Percentiles rank a stretch among this genome's conserved stretches.
phyloP scores from a whole-genome alignment of 1,140 invertebrate genomes.

The Ceratoteleas bidentatus region DNA sequence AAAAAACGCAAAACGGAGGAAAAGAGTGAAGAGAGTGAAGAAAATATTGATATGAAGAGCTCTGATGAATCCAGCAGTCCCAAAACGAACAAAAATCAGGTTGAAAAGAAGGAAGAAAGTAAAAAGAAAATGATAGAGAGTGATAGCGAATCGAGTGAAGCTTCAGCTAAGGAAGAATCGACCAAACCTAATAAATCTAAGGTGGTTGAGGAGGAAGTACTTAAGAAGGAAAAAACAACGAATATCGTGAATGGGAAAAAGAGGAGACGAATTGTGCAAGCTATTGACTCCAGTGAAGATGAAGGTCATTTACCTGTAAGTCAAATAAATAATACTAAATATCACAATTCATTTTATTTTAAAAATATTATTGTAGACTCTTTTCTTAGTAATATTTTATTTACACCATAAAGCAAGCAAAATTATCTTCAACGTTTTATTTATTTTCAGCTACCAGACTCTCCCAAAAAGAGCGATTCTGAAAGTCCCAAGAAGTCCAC shows the following conservation, averaged over 20 bases:
- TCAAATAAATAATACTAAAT: constrained; percentile 20
- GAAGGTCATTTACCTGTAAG: constrained; percentile 69
- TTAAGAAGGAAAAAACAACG: background rate
- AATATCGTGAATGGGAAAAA: constrained; percentile 11
- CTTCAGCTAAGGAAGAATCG: background rate
- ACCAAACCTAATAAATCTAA: background rate
- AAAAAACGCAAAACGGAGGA: constrained; percentile 27
- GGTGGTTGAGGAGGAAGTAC: background rate
- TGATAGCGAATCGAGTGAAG: background rate
- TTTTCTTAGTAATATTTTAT: too few relatives aligned
- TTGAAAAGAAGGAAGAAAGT: background rate
- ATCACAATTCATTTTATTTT: too few relatives aligned
- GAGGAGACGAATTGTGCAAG: constrained; percentile 60
- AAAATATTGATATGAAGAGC: constrained; percentile 1
- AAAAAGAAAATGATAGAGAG: constrained; percentile 5
- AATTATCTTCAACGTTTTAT: constrained; percentile 7
- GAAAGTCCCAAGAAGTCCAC: constrained; percentile 1
- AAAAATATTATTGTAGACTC: too few relatives aligned
- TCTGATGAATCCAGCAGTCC: constrained; percentile 7
- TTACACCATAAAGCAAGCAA: too few relatives aligned
- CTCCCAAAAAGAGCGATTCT: constrained; percentile 17
- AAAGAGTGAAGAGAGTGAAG: constrained; percentile 4
- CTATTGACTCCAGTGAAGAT: constrained; percentile 72
- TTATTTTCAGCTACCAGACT: constrained; percentile 56
- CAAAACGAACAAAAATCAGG: background rate